Evolutionary conservation across 2,888 invertebrate species (phyloP).

Genomic region (Therioaphis trifolii): DNA sequence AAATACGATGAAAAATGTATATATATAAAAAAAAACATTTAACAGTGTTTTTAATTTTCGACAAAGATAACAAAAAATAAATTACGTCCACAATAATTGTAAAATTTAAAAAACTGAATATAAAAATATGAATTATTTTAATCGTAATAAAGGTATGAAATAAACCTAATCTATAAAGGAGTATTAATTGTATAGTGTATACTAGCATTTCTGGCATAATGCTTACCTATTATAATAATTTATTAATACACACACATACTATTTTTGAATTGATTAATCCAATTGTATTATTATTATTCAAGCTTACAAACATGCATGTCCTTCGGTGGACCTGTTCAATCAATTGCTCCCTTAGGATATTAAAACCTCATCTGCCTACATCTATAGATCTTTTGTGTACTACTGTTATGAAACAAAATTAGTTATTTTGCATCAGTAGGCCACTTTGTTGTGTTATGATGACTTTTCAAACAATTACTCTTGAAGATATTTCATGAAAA

Average conservation of each 20-base stretch:
- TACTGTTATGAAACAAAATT: constrained; percentile 46
- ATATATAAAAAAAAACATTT: background rate
- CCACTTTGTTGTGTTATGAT: constrained; percentile 45
- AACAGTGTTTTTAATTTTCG: background rate
- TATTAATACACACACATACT: constrained; percentile 31
- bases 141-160: background rate
- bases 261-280: constrained; percentile 52
- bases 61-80: too few species aligned
- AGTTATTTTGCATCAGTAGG: constrained; percentile 44
- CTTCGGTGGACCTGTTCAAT: constrained; percentile 37
- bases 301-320: constrained; percentile 34
- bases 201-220: background rate
- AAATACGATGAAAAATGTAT: background rate
- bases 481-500: constrained; percentile 47
- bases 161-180: background rate
- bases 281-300: constrained; percentile 49
- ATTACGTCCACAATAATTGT: background rate
- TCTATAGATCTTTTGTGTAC: constrained; percentile 49
- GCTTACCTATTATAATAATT: constrained; percentile 43
- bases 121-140: background rate
- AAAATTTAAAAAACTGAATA: background rate
- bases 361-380: constrained; percentile 56
- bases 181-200: background rate
- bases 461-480: constrained; percentile 49
- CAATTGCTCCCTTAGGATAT: constrained; percentile 46